Conservation (phyloP, 2,113 vertebrate species). For the Halcyon malimbica region DNA sequence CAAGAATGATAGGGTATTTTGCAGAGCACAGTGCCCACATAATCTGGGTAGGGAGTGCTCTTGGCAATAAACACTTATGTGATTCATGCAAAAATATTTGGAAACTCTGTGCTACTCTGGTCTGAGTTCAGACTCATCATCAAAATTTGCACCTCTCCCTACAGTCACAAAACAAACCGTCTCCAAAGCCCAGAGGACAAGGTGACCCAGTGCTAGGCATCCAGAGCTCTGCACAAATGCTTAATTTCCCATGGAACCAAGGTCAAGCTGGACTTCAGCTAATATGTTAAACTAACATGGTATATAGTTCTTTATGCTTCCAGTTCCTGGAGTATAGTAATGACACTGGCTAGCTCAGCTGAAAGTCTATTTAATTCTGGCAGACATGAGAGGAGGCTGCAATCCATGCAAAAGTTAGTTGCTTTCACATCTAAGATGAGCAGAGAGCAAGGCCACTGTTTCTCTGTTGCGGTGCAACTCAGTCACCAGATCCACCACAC, state of each 20-base stretch:
- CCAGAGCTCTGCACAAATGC: background rate
- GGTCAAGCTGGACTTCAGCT: background rate
- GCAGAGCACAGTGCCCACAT: background rate
- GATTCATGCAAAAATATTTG: background rate
- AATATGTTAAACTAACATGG: background rate
- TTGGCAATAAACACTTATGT: background rate
- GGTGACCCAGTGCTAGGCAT: background rate
- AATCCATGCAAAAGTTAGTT: background rate
- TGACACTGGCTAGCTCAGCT: background rate
- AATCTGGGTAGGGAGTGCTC: background rate
- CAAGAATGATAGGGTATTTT: background rate
- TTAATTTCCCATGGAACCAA: background rate
- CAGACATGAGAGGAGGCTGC: background rate
- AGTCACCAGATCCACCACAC: rapidly evolving
- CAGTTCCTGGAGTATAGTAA: background rate
- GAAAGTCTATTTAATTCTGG: background rate
- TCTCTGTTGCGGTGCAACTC: rapidly evolving
- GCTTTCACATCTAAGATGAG: background rate
- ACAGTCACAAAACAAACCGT: background rate
- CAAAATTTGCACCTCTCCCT: background rate
- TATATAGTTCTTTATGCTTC: background rate
- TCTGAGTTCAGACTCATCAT: background rate
- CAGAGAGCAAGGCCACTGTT: background rate
- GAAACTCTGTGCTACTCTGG: background rate
- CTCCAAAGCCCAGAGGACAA: background rate